Evolutionary conservation across 2,797 vertebrate species (phyloP), one percentile per base, ranked within the genome.

Genomic region (Remorina albescens): DNA sequence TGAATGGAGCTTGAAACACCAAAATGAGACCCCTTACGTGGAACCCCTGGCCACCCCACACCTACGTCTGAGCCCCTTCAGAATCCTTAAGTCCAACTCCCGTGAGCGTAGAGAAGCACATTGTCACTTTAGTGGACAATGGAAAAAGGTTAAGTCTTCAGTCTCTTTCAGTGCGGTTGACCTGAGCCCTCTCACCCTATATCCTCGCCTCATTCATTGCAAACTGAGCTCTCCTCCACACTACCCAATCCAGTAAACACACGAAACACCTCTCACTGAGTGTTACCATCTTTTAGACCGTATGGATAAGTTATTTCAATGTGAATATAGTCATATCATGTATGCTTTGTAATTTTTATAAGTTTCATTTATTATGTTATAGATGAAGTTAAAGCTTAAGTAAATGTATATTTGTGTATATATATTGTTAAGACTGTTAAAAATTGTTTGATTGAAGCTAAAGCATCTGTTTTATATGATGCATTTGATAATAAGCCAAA

Each of bases 211-310:
- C 78, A 86, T 82, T 62, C 88, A 84, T 86, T 63, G 71, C 77
- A 73, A 81, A 73, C 39, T 63, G 66, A 80, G 34, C 54, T 65
- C 56, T 36, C 50, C 53, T 44, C 59, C 73, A 71, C 57, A 57
- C 67, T 67, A 18, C 62, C 68, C 73, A 69, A 49, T 58, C 50
- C 76, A 80, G 81, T 74, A 71, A 78, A 84, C 86, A 88, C 92
- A 91, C 92, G 90, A 89, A 68, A 71, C 71, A 62, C 83, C 83
- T 66, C 54, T 75, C 87, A 84, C 81, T 80, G 57, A 88, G 61
- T 90, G 83, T 91, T 67, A 74, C 80, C 90, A 87, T 88, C 74
- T 56, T 78, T 81, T 80, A 84, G 74, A 77, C 63, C 49, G 42
- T 80, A 76, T 83, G 60, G 78, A 85, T 84, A 87, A 85, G 75